A percentile compares a stretch with the other conserved stretches of the same genome.
These are phyloP conservation scores for Temnothorax rugatulus DNA, from an alignment of 2,888 invertebrate species.

Conservation along the genomic window DNA sequence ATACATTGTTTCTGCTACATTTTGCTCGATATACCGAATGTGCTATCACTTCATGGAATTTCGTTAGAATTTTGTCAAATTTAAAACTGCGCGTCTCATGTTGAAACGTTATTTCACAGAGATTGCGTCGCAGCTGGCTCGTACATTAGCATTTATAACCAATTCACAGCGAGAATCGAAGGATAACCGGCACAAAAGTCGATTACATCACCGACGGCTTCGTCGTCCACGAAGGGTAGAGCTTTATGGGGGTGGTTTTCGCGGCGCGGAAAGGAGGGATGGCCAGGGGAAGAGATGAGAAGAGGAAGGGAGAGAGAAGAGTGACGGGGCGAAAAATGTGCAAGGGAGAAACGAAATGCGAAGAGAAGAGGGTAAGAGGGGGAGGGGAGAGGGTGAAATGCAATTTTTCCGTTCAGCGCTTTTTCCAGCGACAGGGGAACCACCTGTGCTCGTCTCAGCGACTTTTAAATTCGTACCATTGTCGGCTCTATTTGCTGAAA, in stretches of 20 bases:
- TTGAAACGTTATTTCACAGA: constrained; percentile 47
- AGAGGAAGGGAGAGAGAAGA: constrained; percentile 16
- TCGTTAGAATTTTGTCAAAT: constrained; percentile 41
- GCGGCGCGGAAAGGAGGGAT: not conserved
- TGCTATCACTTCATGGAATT: not conserved
- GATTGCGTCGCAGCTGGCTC: constrained; percentile 69
- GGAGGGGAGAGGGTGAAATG: constrained; percentile 73
- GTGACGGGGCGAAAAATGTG: constrained; percentile 32
- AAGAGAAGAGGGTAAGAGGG: not conserved
- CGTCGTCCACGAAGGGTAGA: constrained; percentile 46
- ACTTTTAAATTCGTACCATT: constrained; percentile 84
- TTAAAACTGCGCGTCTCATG: constrained; percentile 61
- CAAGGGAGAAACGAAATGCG: constrained; percentile 36
- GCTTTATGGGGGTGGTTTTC: constrained; percentile 48
- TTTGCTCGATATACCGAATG: not conserved
- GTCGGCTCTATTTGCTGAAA: constrained; percentile 83
- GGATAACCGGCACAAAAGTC: constrained; percentile 75
- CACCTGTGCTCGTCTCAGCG: constrained; percentile 82
- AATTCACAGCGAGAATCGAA: constrained; percentile 76
- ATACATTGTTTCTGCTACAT: not conserved
- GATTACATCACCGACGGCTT: constrained; percentile 52
- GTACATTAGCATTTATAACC: constrained; percentile 83
- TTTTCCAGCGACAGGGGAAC: constrained; percentile 74
- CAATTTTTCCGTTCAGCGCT: constrained; percentile 82
- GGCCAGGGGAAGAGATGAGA: not conserved